Base-by-base conservation (phyloP, 2,888 invertebrate genomes). In the Spialia ferax region DNA sequence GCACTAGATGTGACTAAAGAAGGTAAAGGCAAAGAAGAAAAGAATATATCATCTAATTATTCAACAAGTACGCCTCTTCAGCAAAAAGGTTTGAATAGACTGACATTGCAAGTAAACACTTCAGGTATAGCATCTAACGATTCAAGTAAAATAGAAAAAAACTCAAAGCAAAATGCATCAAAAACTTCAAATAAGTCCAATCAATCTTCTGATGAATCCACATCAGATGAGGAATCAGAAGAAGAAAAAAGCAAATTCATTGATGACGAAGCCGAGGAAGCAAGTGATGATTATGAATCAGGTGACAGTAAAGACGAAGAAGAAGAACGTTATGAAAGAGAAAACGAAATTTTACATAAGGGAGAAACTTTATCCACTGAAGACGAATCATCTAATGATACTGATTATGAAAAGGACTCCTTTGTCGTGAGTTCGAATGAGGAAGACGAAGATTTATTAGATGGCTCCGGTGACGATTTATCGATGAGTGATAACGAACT, bases 281-380 rank as follows among this genome's bases (percentile, higher is more conserved):
- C 87, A 8, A 84, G 87, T 69, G 86, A 87, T 65, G 82, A 89
- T 71, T 94, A 94, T 73, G 84, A 91, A 79, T 94, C 94, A 6
- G 94, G 94, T 35, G 92, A 93, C 61, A 94, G 93, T 73, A 87
- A 90, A 84, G 87, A 93, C 73, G 94, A 92, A 11, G 90, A 91
- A 26, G 94, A 94, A 76, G 87, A 82, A 42, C 85, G 80, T 48
- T 94, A 95, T 75, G 88, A 93, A 54, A 76, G 84, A 71, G 88
- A 94, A 64, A 91, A 95, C 79, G 91, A 94, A 82, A 84, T 95
- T 55, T 68, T 84, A 13, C 88, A 89, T 42, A 89, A 88, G 72
- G 95, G 94, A 1, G 94, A 94, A 80, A 94, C 94, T 2, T 79
- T 95, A 69, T 88, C 92, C 56, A 94, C 94, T 55, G 89, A 94